phyloP scores from a whole-genome alignment of 2,113 vertebrate species.

The Ophthalmolycus amberensis region DNA sequence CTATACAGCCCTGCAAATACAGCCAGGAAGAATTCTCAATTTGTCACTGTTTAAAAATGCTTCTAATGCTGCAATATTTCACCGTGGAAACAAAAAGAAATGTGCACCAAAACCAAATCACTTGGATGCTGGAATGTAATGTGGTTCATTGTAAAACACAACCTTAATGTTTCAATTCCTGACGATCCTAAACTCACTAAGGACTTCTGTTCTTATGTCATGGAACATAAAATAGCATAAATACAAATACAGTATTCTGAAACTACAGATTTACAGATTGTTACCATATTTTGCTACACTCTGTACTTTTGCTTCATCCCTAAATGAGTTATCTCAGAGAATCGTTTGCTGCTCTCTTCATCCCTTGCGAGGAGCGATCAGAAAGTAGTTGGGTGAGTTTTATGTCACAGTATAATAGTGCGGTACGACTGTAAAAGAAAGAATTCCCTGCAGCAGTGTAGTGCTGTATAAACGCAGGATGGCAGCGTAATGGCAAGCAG shows the following conservation, averaged over 20 bases:
- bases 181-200: not conserved
- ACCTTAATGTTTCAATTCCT: not conserved
- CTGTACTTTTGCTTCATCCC: not conserved
- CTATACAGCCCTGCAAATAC: not conserved
- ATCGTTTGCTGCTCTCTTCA: constrained; percentile 2
- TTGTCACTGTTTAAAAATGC: not conserved
- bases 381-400: constrained; percentile 18
- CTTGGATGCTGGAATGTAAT: not conserved
- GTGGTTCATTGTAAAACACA: not conserved
- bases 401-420: constrained; percentile 24
- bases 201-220: not conserved
- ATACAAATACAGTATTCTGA: not conserved
- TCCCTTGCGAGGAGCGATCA: constrained; percentile 2
- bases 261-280: not conserved
- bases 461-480: not conserved
- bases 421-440: constrained; percentile 3
- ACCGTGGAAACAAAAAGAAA: not conserved
- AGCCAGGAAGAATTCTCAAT: not conserved
- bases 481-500: constrained; percentile 7
- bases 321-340: constrained; percentile 24
- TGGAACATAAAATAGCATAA: not conserved
- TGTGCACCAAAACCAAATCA: not conserved
- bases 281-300: constrained; percentile 2
- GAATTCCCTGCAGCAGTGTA: not conserved
- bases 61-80: not conserved